These are phyloP conservation scores for Elachura formosa DNA, from an alignment of 2,113 vertebrate genomes.

Conservation along the genomic window DNA sequence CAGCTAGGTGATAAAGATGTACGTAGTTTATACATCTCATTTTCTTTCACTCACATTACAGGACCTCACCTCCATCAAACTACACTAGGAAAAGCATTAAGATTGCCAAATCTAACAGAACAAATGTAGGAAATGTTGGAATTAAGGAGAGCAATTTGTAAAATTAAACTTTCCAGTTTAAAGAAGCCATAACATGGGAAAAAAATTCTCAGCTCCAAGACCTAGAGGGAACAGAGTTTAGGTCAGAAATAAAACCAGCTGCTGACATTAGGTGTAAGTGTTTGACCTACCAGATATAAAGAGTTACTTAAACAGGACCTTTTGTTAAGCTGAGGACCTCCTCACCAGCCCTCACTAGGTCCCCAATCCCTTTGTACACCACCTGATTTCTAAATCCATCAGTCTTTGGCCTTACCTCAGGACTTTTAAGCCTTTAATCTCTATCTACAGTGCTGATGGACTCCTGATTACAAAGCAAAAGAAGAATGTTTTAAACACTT, in stretches of 20 bases:
- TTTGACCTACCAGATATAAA: not conserved
- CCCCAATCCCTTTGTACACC: not conserved
- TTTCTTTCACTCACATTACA: not conserved
- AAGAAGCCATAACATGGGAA: not conserved
- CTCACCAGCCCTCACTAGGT: not conserved
- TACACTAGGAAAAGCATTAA: not conserved
- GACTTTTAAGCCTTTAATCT: not conserved
- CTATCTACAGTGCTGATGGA: not conserved
- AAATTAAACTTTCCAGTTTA: not conserved
- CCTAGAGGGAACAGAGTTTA: not conserved
- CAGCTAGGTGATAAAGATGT: not conserved
- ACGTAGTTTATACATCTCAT: not conserved
- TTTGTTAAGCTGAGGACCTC: not conserved
- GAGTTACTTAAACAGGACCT: not conserved
- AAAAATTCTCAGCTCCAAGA: not conserved
- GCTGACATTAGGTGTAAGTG: not conserved
- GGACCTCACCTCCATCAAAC: not conserved
- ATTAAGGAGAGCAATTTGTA: not conserved
- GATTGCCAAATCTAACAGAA: not conserved
- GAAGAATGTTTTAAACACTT: not conserved
- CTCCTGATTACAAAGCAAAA: not conserved
- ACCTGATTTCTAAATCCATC: not conserved
- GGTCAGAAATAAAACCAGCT: not conserved
- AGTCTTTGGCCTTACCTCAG: not conserved
- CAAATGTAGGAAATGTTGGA: not conserved